These are phyloP conservation scores for Periophthalmodon schlosseri DNA, from an alignment of 2,113 vertebrate genomes.

Conservation along the genomic window DNA sequence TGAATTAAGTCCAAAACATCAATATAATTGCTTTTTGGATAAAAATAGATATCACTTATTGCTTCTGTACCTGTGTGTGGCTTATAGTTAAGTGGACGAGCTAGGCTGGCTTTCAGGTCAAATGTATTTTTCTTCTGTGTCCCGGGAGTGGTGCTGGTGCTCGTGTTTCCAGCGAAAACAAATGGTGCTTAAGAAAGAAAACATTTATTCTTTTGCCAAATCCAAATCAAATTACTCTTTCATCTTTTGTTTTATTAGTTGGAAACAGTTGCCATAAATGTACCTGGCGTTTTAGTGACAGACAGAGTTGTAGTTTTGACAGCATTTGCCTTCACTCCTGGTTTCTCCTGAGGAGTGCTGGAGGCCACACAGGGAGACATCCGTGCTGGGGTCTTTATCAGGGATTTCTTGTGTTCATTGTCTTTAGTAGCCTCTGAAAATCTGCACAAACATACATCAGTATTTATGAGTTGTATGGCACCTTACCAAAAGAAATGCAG, in stretches of 20 bases:
- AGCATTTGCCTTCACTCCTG: slow-evolving; percentile 24
- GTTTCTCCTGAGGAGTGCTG: slow-evolving; percentile 52
- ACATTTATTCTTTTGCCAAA: neutral
- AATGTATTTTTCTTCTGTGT: slow-evolving; percentile 82
- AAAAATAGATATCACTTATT: neutral
- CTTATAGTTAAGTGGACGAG: slow-evolving; percentile 87
- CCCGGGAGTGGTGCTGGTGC: slow-evolving; percentile 66
- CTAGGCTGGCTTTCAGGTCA: slow-evolving; percentile 92
- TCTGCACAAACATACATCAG: slow-evolving; percentile 59
- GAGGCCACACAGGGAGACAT: slow-evolving; percentile 73
- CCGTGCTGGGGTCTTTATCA: slow-evolving; percentile 89
- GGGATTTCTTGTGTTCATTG: slow-evolving; percentile 86
- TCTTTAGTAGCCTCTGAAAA: slow-evolving; percentile 88
- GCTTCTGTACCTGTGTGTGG: slow-evolving; percentile 79
- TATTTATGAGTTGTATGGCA: neutral
- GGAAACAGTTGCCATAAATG: neutral
- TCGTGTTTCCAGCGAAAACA: slow-evolving; percentile 76
- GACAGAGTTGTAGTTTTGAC: slow-evolving; percentile 23
- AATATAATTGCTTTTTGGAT: neutral
- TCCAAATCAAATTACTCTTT: neutral
- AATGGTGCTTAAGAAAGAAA: slow-evolving; percentile 71
- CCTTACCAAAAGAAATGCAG: neutral
- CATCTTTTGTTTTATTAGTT: neutral
- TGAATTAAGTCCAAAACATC: neutral
- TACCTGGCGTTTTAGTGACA: slow-evolving; percentile 64